These are phyloP conservation scores for Nannoperca obscura DNA, from an alignment of 2,797 vertebrate genomes.

Conservation along the genomic window DNA sequence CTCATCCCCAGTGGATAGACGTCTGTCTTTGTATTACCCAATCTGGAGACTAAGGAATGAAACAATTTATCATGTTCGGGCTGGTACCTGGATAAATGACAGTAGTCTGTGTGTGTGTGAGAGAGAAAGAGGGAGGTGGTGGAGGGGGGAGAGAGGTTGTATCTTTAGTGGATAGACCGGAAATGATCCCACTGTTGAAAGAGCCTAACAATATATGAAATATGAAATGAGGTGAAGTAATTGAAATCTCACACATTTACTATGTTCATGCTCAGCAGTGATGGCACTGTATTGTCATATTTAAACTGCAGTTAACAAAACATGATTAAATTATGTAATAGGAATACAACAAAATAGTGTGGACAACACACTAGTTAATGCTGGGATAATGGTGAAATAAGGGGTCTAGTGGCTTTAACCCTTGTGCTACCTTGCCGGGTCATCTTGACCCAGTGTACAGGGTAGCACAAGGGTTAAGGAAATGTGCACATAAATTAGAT, in stretches of 20 bases:
- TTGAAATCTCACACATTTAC: slow-evolving; percentile 13
- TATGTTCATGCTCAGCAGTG: background rate
- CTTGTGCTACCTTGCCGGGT: no score
- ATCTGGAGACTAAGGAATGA: slow-evolving; percentile 50
- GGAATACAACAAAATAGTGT: background rate
- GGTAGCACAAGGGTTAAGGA: no score
- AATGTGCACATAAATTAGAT: background rate
- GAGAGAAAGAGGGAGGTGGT: background rate
- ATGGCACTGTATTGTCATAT: background rate
- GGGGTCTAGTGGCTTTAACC: background rate
- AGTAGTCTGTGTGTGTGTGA: slow-evolving; percentile 15
- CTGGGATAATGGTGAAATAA: background rate
- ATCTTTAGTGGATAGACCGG: background rate
- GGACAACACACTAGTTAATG: background rate
- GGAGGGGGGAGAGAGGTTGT: background rate
- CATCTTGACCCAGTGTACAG: no score
- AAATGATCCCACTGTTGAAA: slow-evolving; percentile 18
- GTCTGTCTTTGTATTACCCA: slow-evolving; percentile 60
- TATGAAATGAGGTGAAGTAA: slow-evolving; percentile 23
- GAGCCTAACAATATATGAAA: slow-evolving; percentile 17
- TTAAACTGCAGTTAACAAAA: background rate
- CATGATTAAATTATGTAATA: background rate
- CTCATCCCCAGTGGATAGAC: slow-evolving; percentile 59
- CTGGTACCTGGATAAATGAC: slow-evolving; percentile 33
- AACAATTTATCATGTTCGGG: slow-evolving; percentile 60